Evolutionary conservation across 2,888 invertebrate species (phyloP).

Genomic region (Trimorus sp.): DNA sequence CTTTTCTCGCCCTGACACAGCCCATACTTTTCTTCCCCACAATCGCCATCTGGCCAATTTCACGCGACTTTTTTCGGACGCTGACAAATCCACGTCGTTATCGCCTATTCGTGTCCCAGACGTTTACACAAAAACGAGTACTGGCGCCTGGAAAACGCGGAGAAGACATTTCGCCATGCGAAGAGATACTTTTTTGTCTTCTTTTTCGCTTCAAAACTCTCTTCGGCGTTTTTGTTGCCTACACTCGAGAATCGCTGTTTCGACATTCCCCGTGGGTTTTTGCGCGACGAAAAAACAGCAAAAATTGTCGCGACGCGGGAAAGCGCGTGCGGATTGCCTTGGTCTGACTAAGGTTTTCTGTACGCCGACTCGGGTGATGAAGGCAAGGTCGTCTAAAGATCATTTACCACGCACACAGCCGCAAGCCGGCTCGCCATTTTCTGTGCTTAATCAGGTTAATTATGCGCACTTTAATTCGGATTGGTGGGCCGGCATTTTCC

Average conservation of each 20-base stretch:
- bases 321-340: slow-evolving; percentile 57
- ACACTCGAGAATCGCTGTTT: too few relatives aligned
- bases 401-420: slow-evolving; percentile 36
- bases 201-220: too few relatives aligned
- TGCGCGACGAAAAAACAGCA: background rate
- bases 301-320: slow-evolving; percentile 38
- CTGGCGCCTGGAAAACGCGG: too few relatives aligned
- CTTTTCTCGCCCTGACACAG: too few relatives aligned
- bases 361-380: slow-evolving; percentile 28
- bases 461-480: too few relatives aligned
- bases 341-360: slow-evolving; percentile 52
- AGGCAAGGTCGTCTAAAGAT: slow-evolving; percentile 62
- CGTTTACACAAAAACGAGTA: slow-evolving; percentile 15
- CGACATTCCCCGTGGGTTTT: slow-evolving; percentile 11
- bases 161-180: too few relatives aligned
- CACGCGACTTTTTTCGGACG: too few relatives aligned
- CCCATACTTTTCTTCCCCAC: too few relatives aligned
- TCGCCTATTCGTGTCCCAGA: slow-evolving; percentile 20
- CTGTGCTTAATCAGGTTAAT: slow-evolving; percentile 23
- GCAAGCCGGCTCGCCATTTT: slow-evolving; percentile 19
- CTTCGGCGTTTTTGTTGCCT: too few relatives aligned
- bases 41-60: slow-evolving; percentile 3
- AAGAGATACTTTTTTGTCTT: too few relatives aligned
- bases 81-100: background rate
- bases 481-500: too few relatives aligned